These are phyloP conservation scores for Leucopsar rothschildi DNA, from an alignment of 2,113 vertebrate genomes.

Conservation along the genomic window DNA sequence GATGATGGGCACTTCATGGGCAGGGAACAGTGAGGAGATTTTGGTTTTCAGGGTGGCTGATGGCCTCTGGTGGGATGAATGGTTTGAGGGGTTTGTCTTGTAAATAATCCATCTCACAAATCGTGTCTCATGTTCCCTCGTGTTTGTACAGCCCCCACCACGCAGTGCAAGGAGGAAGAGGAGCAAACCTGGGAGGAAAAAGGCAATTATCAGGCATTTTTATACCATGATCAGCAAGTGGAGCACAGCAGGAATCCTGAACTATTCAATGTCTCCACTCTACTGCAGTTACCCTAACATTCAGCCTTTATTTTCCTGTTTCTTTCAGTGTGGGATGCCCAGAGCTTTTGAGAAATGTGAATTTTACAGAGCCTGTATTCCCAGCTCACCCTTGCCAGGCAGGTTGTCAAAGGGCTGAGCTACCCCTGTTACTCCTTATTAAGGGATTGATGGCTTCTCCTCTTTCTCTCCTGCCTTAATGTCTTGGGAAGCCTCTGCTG, in stretches of 20 bases:
- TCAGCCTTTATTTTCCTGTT: not conserved
- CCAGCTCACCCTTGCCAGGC: not conserved
- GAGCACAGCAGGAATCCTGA: not conserved
- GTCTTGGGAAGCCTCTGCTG: not conserved
- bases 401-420: not conserved
- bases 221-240: rapidly evolving
- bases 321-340: too few relatives aligned
- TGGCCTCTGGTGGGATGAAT: not conserved
- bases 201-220: not conserved
- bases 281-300: not conserved
- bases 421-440: not conserved
- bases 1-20: not conserved
- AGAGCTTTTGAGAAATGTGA: not conserved
- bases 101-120: not conserved
- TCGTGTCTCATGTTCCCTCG: rapidly evolving
- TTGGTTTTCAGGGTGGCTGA: not conserved
- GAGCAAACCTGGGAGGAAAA: not conserved
- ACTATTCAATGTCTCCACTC: not conserved
- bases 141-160: not conserved
- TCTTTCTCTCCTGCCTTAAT: not conserved
- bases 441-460: not conserved
- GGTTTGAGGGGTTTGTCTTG: not conserved
- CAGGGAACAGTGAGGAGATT: not conserved
- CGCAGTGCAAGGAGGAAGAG: not conserved
- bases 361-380: not conserved